A percentile compares a stretch with the other conserved stretches of the same genome.
Evolutionary conservation across 2,797 vertebrate genomes (phyloP).

Genomic region (Leontocebus nigricollis): DNA sequence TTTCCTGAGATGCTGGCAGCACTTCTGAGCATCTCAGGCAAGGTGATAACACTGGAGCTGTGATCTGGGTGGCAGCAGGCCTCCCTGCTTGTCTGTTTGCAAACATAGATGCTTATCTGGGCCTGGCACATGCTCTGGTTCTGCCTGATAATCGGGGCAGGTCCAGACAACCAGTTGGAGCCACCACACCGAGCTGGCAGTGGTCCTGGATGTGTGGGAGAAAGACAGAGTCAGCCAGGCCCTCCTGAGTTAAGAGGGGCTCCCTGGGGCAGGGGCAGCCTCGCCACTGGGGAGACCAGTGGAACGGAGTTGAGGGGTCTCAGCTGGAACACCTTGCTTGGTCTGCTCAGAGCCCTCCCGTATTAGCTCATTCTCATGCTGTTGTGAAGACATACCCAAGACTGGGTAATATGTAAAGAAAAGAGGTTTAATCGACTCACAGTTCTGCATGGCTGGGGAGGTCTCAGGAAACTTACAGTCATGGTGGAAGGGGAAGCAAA

Average conservation of each 20-base stretch:
- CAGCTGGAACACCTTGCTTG: rapidly evolving
- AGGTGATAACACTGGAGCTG: not conserved
- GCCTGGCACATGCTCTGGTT: not conserved
- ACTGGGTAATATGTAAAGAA: not conserved
- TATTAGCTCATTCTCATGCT: not conserved
- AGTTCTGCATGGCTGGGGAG: not conserved
- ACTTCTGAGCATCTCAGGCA: constrained; percentile 50
- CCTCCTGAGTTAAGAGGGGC: not conserved
- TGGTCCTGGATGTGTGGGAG: not conserved
- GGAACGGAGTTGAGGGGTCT: rapidly evolving
- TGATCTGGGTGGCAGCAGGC: not conserved
- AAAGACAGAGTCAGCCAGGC: not conserved
- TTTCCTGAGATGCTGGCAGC: constrained; percentile 38
- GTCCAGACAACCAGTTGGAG: not conserved
- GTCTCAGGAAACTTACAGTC: not conserved
- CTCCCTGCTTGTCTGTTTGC: not conserved
- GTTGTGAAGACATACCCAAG: not conserved
- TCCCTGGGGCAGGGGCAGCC: not conserved
- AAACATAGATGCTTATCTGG: not conserved
- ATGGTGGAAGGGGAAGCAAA: not conserved
- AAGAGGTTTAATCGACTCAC: not conserved
- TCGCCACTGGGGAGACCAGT: not conserved
- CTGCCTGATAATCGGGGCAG: not conserved
- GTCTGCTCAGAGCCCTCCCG: not conserved
- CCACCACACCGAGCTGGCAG: not conserved